These are phyloP conservation scores for Pygoscelis adeliae DNA, from an alignment of 2,113 vertebrate genomes.

Conservation along the genomic window DNA sequence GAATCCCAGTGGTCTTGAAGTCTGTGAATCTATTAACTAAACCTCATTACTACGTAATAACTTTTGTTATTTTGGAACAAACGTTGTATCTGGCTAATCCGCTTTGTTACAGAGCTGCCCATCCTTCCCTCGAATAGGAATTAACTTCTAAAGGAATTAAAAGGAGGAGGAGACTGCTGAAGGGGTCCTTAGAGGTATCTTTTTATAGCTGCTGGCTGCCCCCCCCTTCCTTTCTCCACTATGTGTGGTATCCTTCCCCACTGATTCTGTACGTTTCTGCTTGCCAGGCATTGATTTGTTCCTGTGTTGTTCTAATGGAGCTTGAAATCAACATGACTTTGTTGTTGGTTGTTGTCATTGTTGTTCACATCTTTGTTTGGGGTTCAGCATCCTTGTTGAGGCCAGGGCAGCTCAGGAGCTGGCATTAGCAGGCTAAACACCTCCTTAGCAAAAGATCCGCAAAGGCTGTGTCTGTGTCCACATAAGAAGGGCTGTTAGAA, in stretches of 20 bases:
- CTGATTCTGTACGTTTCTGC: slow-evolving; percentile 56
- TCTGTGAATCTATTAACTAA: slow-evolving; percentile 17
- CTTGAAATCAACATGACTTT: slow-evolving; percentile 70
- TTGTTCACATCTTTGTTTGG: slow-evolving; percentile 57
- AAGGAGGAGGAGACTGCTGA: slow-evolving; percentile 31
- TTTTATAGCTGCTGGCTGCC: slow-evolving; percentile 39
- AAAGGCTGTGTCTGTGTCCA: neutral
- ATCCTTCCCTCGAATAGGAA: slow-evolving; percentile 51
- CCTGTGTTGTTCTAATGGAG: slow-evolving; percentile 63
- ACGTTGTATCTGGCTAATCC: slow-evolving; percentile 58
- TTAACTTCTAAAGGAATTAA: slow-evolving; percentile 60
- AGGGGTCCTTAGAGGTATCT: slow-evolving; percentile 62
- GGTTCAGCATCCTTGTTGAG: slow-evolving; percentile 19
- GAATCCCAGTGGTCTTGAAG: neutral
- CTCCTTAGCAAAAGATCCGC: neutral
- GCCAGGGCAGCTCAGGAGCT: neutral
- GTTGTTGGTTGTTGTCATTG: slow-evolving; percentile 41
- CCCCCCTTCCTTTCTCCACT: neutral
- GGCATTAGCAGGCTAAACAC: neutral
- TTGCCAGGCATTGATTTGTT: slow-evolving; percentile 71
- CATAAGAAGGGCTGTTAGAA: neutral
- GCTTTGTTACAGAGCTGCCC: slow-evolving; percentile 53
- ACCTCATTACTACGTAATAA: slow-evolving; percentile 61
- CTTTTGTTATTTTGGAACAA: slow-evolving; percentile 59
- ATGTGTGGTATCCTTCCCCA: slow-evolving; percentile 38